Conservation (phyloP, 2,797 vertebrate species). For the Chloroceryle amazona region DNA sequence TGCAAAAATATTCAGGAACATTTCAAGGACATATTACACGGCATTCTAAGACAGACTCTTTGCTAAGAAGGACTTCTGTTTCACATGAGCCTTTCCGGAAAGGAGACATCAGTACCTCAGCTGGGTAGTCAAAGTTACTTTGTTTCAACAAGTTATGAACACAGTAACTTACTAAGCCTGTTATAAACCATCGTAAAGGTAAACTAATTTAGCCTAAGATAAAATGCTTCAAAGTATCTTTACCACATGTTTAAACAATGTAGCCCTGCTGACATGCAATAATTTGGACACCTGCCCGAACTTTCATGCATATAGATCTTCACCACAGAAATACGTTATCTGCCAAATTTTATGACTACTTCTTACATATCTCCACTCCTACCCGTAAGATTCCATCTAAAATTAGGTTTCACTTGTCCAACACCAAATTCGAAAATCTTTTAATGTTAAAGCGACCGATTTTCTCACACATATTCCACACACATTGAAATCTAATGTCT, state of each 20-base stretch:
- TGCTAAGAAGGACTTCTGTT: not conserved
- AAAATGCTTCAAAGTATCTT: not conserved
- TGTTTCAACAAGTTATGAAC: not conserved
- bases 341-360: not conserved
- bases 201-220: not conserved
- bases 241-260: not conserved
- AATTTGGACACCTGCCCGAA: not conserved
- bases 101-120: not conserved
- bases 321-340: not conserved
- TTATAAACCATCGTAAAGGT: not conserved
- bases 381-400: not conserved
- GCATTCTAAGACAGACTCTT: not conserved
- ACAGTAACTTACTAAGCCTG: not conserved
- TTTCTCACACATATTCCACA: not conserved
- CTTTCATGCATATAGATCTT: accelerated
- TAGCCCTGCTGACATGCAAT: not conserved
- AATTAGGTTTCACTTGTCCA: not conserved
- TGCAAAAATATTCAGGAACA: not conserved
- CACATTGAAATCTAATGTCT: not conserved
- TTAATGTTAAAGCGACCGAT: not conserved
- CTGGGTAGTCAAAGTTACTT: not conserved
- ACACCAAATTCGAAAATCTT: not conserved
- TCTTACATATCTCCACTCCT: not conserved
- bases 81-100: not conserved
- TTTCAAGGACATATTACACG: not conserved